A percentile compares a stretch with the other conserved stretches of the same genome.
These are phyloP conservation scores for Apostichopus parvimensis DNA, from an alignment of 35 echinoderm and acorn worm genomes.

Conservation along the genomic window DNA sequence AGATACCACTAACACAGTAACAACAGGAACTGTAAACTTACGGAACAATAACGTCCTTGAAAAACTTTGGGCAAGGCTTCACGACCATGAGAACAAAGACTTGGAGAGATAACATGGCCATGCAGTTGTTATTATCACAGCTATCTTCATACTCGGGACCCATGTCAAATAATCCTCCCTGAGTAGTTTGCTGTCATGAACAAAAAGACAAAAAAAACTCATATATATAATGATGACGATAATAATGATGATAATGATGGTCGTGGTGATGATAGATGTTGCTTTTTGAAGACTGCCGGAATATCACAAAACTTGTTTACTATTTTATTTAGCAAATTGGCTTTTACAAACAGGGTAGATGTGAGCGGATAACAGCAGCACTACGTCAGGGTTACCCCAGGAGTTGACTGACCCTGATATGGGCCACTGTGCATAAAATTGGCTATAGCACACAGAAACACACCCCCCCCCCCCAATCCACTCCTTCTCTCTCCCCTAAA, in stretches of 20 bases:
- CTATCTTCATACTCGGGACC: constrained; percentile 64
- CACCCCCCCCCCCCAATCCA: too few relatives aligned
- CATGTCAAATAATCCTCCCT: constrained; percentile 65
- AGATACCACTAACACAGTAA: neutral
- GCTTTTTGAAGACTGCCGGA: too few relatives aligned
- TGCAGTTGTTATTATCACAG: constrained; percentile 89
- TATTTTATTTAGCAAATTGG: too few relatives aligned
- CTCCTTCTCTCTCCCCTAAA: too few relatives aligned
- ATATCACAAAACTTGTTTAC: too few relatives aligned
- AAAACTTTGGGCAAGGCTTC: constrained; percentile 95
- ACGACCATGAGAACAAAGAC: constrained; percentile 94
- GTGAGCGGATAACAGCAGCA: neutral
- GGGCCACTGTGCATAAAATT: too few relatives aligned
- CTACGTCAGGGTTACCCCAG: too few relatives aligned
- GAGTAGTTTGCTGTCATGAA: constrained; percentile 68
- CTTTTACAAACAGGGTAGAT: too few relatives aligned
- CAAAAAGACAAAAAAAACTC: neutral
- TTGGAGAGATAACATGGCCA: constrained; percentile 95
- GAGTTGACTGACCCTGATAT: too few relatives aligned
- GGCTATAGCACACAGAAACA: too few relatives aligned
- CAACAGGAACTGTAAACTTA: constrained; percentile 56
- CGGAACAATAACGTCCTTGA: constrained; percentile 95
- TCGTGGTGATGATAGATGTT: too few relatives aligned
- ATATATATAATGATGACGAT: neutral
- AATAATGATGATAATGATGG: too few relatives aligned